These are phyloP conservation scores for Bicyclus anynana DNA, from an alignment of 1,140 invertebrate species.

Conservation along the genomic window DNA sequence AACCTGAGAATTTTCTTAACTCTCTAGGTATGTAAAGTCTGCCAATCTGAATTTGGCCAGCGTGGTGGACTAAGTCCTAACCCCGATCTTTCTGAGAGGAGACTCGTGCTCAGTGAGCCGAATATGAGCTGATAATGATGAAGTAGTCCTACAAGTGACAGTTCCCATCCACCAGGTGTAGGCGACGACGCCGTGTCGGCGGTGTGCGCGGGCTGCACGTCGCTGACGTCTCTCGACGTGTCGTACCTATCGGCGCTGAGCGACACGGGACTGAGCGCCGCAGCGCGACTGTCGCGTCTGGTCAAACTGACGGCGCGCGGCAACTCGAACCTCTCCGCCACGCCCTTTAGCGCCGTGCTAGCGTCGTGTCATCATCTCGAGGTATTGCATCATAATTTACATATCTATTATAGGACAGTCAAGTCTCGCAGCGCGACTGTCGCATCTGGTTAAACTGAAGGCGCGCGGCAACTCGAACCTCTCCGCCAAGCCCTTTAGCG, in stretches of 20 bases:
- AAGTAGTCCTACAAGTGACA: no score
- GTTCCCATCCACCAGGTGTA: conserved; percentile 32
- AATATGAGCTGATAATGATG: no score
- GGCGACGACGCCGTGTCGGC: conserved; percentile 47
- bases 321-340: conserved; percentile 37
- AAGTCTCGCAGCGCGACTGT: conserved; percentile 9
- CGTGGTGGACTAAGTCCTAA: no score
- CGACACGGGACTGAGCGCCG: conserved; percentile 35
- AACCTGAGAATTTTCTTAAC: no score
- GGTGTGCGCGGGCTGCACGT: conserved; percentile 35
- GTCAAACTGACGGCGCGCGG: conserved; percentile 34
- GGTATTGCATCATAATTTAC: conserved; percentile 15
- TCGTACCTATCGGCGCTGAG: conserved; percentile 48
- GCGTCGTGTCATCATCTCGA: conserved; percentile 31
- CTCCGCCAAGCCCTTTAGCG: conserved; percentile 30
- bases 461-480: conserved; percentile 41
- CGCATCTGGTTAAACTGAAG: conserved; percentile 27
- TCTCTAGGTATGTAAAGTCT: no score
- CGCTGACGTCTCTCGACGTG: conserved; percentile 40
- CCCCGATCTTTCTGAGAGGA: no score
- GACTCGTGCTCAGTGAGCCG: no score
- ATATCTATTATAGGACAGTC: no score
- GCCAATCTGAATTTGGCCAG: no score
- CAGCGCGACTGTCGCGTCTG: conserved; percentile 30
- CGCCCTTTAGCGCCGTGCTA: conserved; percentile 30